Evolutionary conservation across 2,797 vertebrate genomes (phyloP).

Genomic region (Gymnoscopelus braueri): DNA sequence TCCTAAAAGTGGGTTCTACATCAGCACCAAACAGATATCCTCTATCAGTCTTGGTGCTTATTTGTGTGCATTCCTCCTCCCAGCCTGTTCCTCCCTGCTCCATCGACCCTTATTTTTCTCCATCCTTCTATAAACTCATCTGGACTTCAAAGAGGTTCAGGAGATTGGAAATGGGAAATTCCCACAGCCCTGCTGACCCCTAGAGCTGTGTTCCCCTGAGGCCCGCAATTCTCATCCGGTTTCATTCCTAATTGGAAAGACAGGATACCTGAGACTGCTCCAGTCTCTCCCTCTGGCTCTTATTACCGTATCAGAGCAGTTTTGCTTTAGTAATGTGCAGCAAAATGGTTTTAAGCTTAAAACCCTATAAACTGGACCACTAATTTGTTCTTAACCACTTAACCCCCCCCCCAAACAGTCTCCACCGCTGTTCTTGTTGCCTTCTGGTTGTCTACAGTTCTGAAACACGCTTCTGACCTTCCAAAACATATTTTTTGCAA

Average conservation of each 20-base stretch:
- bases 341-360: too few relatives aligned
- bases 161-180: conserved; percentile 75
- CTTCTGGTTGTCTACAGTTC: too few relatives aligned
- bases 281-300: conserved; percentile 54
- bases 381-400: too few relatives aligned
- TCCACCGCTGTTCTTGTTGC: too few relatives aligned
- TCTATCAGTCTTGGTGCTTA: conserved; percentile 20
- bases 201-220: conserved; percentile 52
- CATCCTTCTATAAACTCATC: conserved; percentile 39
- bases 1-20: not conserved
- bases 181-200: conserved; percentile 74
- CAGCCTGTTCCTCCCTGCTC: conserved; percentile 21
- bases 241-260: conserved; percentile 71
- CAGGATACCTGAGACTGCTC: conserved; percentile 65
- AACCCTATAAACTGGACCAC: too few relatives aligned
- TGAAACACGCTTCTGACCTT: too few relatives aligned
- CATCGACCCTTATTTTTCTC: conserved; percentile 29
- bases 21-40: not conserved
- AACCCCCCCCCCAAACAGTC: too few relatives aligned
- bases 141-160: conserved; percentile 66
- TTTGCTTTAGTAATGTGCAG: conserved; percentile 10
- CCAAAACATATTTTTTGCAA: too few relatives aligned
- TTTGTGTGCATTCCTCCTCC: conserved; percentile 26
- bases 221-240: conserved; percentile 50
- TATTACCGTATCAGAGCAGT: conserved; percentile 40